Percentiles rank a stretch among this genome's conserved stretches.
Evolutionary conservation across 2,797 vertebrate genomes (phyloP).

Genomic region (Steatocranus sp.): DNA sequence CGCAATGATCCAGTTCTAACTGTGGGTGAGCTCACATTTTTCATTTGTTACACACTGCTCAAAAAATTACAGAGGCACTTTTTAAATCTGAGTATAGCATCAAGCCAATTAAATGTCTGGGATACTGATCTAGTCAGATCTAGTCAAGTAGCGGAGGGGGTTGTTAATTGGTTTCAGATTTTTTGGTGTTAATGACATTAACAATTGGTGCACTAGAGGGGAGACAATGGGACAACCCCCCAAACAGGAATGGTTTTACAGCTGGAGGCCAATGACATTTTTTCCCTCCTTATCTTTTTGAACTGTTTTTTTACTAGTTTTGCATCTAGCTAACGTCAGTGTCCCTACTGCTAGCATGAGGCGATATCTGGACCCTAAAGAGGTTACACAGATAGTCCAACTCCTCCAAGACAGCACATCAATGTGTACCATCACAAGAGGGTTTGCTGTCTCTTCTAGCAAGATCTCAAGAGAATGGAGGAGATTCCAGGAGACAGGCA

Average conservation of each 20-base stretch:
- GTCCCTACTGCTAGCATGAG: background rate
- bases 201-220: background rate
- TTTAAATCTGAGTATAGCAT: background rate
- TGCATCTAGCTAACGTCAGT: background rate
- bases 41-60: background rate
- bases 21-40: constrained; percentile 64
- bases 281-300: background rate
- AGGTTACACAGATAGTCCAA: background rate
- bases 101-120: background rate
- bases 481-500: background rate
- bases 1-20: constrained; percentile 71
- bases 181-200: background rate
- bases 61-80: background rate
- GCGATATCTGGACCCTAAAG: background rate
- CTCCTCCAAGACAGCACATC: background rate
- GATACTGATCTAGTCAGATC: background rate
- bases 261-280: background rate
- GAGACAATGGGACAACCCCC: background rate
- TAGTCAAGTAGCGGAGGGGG: background rate
- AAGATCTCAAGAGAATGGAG: background rate
- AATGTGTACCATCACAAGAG: background rate
- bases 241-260: background rate
- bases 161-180: background rate
- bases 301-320: background rate
- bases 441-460: background rate